A percentile compares a stretch with the other conserved stretches of the same genome.
Evolutionary conservation across 2,797 vertebrate species (phyloP).

Genomic region (Cryptoblepharus egeriae): DNA sequence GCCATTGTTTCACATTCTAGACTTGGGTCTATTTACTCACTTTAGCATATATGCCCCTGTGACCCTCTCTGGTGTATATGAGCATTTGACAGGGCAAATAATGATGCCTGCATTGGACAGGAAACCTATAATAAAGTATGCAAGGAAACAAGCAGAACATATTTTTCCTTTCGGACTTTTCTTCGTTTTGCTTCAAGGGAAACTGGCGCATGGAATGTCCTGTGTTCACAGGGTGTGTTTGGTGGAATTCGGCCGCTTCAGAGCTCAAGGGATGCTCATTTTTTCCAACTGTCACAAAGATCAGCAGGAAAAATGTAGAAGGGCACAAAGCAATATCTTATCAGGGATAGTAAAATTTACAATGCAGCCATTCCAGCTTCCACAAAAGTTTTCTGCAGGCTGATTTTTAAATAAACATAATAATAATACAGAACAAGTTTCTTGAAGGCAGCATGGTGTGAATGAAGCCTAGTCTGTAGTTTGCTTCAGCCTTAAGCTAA

Average conservation of each 20-base stretch:
- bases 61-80: no score
- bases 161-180: constrained; percentile 22
- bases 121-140: constrained; percentile 47
- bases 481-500: neutral
- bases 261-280: neutral
- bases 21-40: neutral
- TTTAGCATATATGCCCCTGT: neutral
- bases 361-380: neutral
- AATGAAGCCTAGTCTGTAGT: neutral
- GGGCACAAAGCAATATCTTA: neutral
- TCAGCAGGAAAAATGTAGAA: neutral
- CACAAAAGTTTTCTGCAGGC: neutral
- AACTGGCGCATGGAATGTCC: constrained; percentile 10
- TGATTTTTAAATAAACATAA: neutral
- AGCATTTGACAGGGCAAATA: neutral
- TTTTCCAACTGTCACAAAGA: neutral
- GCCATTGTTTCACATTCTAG: neutral
- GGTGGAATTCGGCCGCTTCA: neutral
- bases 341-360: neutral
- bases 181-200: neutral
- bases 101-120: constrained; percentile 52
- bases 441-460: neutral
- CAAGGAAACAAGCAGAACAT: constrained; percentile 41
- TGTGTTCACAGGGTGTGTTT: neutral
- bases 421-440: neutral